Conservation (phyloP, 2,113 vertebrate genomes). For the Herpailurus yagouaroundi region DNA sequence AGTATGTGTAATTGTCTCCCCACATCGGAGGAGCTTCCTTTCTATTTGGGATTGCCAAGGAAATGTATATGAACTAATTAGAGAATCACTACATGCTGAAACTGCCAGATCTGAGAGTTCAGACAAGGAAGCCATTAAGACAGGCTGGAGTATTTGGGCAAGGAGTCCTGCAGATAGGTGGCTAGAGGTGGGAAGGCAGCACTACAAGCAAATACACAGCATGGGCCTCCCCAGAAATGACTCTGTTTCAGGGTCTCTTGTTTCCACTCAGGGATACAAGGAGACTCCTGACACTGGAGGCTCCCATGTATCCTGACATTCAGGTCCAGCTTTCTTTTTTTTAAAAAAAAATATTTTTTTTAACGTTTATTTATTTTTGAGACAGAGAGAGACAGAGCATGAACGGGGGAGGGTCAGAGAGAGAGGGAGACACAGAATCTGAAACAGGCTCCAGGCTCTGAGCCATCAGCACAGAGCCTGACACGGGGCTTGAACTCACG, state of each 20-base stretch:
- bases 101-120: not conserved
- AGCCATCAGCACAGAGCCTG: too few species aligned
- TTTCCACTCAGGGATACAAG: not conserved
- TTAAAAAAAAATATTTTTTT: too few species aligned
- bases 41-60: not conserved
- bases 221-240: accelerated
- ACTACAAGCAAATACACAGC: not conserved
- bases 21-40: not conserved
- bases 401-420: too few species aligned
- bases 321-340: not conserved
- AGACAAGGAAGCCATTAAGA: not conserved
- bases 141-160: not conserved
- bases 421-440: too few species aligned
- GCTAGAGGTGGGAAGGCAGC: not conserved
- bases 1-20: not conserved
- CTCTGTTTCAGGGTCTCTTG: not conserved
- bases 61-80: not conserved
- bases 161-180: not conserved
- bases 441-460: too few species aligned
- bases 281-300: not conserved
- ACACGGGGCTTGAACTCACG: too few species aligned
- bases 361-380: too few species aligned
- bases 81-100: not conserved
- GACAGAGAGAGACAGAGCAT: too few species aligned
- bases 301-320: not conserved